Evolutionary conservation across 2,888 invertebrate genomes (phyloP).

Genomic region (Oligia latruncula): DNA sequence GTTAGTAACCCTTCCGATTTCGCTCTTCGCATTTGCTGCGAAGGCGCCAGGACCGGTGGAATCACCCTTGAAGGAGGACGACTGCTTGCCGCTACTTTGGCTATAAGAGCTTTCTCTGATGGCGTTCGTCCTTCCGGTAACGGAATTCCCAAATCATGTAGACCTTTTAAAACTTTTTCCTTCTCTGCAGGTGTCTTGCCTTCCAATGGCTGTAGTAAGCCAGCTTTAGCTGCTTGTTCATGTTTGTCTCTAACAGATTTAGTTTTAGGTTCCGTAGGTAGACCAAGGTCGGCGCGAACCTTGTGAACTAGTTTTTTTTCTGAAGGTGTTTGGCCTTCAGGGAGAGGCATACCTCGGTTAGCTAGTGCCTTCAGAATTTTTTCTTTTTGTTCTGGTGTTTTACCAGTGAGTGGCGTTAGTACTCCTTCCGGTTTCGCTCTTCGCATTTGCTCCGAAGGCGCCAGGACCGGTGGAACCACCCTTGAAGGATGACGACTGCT

Average conservation of each 20-base stretch:
- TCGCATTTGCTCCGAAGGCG: neutral
- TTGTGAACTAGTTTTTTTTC: slow-evolving; percentile 63
- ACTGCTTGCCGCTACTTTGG: slow-evolving; percentile 13
- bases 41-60: neutral
- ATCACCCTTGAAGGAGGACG: slow-evolving; percentile 9
- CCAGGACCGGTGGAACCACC: neutral
- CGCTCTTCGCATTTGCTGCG: neutral
- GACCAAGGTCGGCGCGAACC: slow-evolving; percentile 57
- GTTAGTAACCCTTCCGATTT: slow-evolving; percentile 51
- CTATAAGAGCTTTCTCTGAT: slow-evolving; percentile 59
- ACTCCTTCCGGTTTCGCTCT: slow-evolving; percentile 30
- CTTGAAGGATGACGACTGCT: slow-evolving; percentile 8
- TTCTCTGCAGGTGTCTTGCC: slow-evolving; percentile 63
- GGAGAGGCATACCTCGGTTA: slow-evolving; percentile 63
- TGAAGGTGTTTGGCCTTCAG: slow-evolving; percentile 62
- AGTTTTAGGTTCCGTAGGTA: slow-evolving; percentile 57
- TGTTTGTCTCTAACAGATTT: slow-evolving; percentile 37
- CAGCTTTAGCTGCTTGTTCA: slow-evolving; percentile 10
- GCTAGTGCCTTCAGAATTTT: slow-evolving; percentile 63
- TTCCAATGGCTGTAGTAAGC: slow-evolving; percentile 28
- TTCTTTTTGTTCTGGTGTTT: slow-evolving; percentile 65
- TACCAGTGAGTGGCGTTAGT: slow-evolving; percentile 62
- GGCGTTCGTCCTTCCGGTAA: slow-evolving; percentile 69
- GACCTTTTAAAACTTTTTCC: slow-evolving; percentile 58
- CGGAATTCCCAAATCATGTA: slow-evolving; percentile 62